Percentiles rank a stretch among this genome's conserved stretches.
Conservation (phyloP, 2,113 vertebrate genomes). For the Hemiprocne comata region DNA sequence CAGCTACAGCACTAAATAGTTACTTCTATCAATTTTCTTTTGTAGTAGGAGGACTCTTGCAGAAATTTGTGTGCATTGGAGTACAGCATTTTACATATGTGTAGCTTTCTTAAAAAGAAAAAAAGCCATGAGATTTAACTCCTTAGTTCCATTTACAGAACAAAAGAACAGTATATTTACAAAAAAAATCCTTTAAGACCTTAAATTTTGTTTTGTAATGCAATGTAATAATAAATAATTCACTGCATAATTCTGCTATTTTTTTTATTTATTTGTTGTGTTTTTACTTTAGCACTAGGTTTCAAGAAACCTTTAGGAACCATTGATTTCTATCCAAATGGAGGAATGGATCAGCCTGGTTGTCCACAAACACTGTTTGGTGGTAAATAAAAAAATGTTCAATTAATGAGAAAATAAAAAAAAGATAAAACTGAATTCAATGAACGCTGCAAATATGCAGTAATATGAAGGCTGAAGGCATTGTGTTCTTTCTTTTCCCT, state of each 20-base stretch:
- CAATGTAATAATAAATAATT: not conserved
- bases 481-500: not conserved
- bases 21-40: not conserved
- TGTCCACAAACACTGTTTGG: slow-evolving; percentile 86
- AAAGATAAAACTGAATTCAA: not conserved
- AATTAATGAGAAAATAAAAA: not conserved
- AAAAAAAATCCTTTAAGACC: not conserved
- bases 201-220: not conserved
- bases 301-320: slow-evolving; percentile 83
- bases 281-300: slow-evolving; percentile 77
- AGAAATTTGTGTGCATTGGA: not conserved
- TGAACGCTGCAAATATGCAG: not conserved
- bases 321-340: slow-evolving; percentile 92
- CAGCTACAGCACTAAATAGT: not conserved
- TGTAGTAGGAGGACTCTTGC: not conserved
- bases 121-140: accelerated
- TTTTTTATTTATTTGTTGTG: not conserved
- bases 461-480: not conserved
- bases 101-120: not conserved
- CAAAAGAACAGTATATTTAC: not conserved
- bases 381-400: slow-evolving; percentile 72
- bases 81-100: not conserved
- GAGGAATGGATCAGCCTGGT: slow-evolving; percentile 88
- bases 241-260: not conserved
- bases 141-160: not conserved